Percentiles rank a stretch among this genome's conserved stretches.
Evolutionary conservation across 1,140 invertebrate genomes (phyloP).

Genomic region (Drosophila lacteicornis): DNA sequence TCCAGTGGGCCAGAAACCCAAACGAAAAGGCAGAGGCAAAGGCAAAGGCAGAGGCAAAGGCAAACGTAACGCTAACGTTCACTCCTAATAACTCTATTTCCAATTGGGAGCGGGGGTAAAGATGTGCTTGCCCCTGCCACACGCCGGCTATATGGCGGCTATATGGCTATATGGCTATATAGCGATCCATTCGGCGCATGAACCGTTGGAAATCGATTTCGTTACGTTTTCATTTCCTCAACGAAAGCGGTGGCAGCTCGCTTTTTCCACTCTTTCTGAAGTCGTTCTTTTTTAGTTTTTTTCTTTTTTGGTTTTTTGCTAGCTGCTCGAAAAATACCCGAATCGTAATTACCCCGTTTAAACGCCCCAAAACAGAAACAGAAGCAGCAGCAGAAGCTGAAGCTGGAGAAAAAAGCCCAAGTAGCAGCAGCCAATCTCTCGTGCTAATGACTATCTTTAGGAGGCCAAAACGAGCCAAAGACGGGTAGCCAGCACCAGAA

Average conservation of each 20-base stretch:
- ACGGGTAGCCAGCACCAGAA: slow-evolving; percentile 57
- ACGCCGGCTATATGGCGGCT: slow-evolving; percentile 51
- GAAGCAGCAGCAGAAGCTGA: slow-evolving; percentile 23
- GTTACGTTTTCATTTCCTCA: slow-evolving; percentile 81
- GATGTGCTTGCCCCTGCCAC: slow-evolving; percentile 56
- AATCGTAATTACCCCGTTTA: slow-evolving; percentile 77
- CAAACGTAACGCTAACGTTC: slow-evolving; percentile 54
- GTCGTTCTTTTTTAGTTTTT: slow-evolving; percentile 6
- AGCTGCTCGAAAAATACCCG: slow-evolving; percentile 47
- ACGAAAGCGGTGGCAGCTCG: slow-evolving; percentile 65
- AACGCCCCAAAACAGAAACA: slow-evolving; percentile 70
- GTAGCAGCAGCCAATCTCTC: slow-evolving; percentile 60
- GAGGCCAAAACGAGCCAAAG: slow-evolving; percentile 56
- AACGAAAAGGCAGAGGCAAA: slow-evolving; percentile 39
- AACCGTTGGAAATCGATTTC: slow-evolving; percentile 79
- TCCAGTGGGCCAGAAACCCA: slow-evolving; percentile 38
- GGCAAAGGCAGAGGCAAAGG: slow-evolving; percentile 30
- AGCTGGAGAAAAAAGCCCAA: slow-evolving; percentile 8
- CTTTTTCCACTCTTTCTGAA: slow-evolving; percentile 35
- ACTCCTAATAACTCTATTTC: slow-evolving; percentile 77
- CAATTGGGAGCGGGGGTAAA: slow-evolving; percentile 39
- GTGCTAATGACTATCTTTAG: slow-evolving; percentile 80
- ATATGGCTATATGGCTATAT: slow-evolving; percentile 26
- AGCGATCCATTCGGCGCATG: slow-evolving; percentile 51
- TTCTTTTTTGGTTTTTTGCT: slow-evolving; percentile 31